These are phyloP conservation scores for Spondyliosoma cantharus DNA, from an alignment of 2,797 vertebrate species.

Conservation along the genomic window DNA sequence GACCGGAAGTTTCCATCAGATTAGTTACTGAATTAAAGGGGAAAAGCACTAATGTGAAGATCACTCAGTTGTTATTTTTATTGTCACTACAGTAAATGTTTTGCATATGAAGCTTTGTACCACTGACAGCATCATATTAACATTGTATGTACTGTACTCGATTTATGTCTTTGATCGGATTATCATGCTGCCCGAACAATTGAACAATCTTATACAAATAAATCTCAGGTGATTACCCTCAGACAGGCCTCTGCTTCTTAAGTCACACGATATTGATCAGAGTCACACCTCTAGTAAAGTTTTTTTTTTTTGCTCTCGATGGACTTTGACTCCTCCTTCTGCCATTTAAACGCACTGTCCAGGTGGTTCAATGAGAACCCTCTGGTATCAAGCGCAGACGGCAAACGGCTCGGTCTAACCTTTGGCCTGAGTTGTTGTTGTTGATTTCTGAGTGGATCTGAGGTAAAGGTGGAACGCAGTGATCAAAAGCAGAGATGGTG, in stretches of 20 bases:
- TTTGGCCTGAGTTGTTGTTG: not conserved
- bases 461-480: constrained; percentile 33
- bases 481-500: constrained; percentile 30
- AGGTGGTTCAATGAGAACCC: not conserved
- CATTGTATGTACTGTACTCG: not conserved
- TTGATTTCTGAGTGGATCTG: not conserved
- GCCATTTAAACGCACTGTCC: not conserved
- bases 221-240: too few relatives aligned
- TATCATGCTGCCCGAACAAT: not conserved
- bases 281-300: not conserved
- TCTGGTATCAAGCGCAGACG: not conserved
- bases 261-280: not conserved
- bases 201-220: too few relatives aligned
- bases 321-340: constrained; percentile 1
- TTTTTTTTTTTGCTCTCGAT: not conserved
- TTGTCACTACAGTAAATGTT: constrained; percentile 5
- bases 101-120: not conserved
- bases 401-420: not conserved
- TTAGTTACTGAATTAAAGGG: not conserved
- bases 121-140: not conserved
- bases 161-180: not conserved
- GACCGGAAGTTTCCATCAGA: constrained; percentile 29
- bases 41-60: not conserved
- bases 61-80: not conserved
- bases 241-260: not conserved